Evolutionary conservation across 2,113 vertebrate species (phyloP).

Genomic region (Nestor notabilis): DNA sequence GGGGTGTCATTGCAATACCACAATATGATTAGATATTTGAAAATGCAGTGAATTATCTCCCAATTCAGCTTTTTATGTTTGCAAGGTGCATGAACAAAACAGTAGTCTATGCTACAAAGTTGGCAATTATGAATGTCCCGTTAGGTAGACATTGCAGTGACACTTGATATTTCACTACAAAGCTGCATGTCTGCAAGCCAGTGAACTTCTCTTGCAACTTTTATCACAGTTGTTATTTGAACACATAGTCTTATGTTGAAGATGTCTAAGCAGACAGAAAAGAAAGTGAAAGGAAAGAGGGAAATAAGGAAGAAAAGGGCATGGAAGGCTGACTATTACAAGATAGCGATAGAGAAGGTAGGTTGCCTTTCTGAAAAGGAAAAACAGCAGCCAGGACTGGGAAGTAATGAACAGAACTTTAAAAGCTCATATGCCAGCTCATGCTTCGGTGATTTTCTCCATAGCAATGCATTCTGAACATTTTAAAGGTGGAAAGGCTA

Average conservation of each 20-base stretch:
- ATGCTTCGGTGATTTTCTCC: conserved; percentile 1
- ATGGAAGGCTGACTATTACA: not conserved
- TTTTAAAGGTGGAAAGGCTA: conserved; percentile 6
- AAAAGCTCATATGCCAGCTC: not conserved
- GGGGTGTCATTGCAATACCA: not conserved
- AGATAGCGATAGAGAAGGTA: not conserved
- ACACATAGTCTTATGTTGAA: not conserved
- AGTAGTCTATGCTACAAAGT: not conserved
- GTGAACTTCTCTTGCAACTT: not conserved
- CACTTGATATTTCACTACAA: not conserved
- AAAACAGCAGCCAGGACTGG: not conserved
- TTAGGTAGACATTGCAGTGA: not conserved
- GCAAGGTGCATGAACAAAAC: not conserved
- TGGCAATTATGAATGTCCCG: not conserved
- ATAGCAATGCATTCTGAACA: not conserved
- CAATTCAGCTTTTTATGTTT: not conserved
- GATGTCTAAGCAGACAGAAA: not conserved
- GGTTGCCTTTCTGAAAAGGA: not conserved
- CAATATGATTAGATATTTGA: not conserved
- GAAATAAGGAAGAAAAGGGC: not conserved
- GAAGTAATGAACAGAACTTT: not conserved
- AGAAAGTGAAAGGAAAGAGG: not conserved
- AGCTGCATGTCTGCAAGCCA: not conserved
- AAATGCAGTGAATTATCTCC: not conserved
- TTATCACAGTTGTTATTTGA: not conserved